phyloP scores from a whole-genome alignment of 1,140 invertebrate species.

The Condylostylus longicornis region DNA sequence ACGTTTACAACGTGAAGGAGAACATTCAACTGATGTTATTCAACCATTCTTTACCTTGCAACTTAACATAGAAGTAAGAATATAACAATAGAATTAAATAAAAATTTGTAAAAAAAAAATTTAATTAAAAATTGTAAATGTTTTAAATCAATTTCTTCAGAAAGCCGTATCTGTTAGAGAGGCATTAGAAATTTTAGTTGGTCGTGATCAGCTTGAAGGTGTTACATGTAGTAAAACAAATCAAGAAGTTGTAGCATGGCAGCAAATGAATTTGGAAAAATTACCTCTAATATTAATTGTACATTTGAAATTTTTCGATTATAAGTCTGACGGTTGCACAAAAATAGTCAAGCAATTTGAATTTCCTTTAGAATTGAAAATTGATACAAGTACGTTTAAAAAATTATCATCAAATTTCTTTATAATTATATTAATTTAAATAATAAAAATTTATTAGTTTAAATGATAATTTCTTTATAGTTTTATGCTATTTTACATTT shows the following conservation, averaged over 20 bases:
- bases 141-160: slow-evolving; percentile 41
- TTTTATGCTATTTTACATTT: background rate
- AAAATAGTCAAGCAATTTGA: slow-evolving; percentile 83
- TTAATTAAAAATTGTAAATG: slow-evolving; percentile 1
- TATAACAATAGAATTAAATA: too few species aligned
- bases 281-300: slow-evolving; percentile 73
- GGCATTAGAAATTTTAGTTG: slow-evolving; percentile 70
- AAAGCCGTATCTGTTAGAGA: slow-evolving; percentile 66
- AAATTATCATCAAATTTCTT: background rate
- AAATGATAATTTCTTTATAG: background rate
- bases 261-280: slow-evolving; percentile 73
- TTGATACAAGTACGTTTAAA: slow-evolving; percentile 63
- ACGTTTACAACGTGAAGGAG: slow-evolving; percentile 59
- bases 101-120: background rate
- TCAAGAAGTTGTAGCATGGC: slow-evolving; percentile 62
- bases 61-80: slow-evolving; percentile 76
- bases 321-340: slow-evolving; percentile 65
- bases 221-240: slow-evolving; percentile 66
- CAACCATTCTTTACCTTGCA: slow-evolving; percentile 90
- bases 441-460: slow-evolving; percentile 1
- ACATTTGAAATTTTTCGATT: slow-evolving; percentile 79
- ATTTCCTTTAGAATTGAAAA: slow-evolving; percentile 76
- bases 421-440: background rate
- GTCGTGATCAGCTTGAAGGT: slow-evolving; percentile 70
- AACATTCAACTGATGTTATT: slow-evolving; percentile 61